Percentiles rank a stretch among this genome's conserved stretches.
Evolutionary conservation across 2,113 vertebrate species (phyloP).

Genomic region (Tragulus kanchil): DNA sequence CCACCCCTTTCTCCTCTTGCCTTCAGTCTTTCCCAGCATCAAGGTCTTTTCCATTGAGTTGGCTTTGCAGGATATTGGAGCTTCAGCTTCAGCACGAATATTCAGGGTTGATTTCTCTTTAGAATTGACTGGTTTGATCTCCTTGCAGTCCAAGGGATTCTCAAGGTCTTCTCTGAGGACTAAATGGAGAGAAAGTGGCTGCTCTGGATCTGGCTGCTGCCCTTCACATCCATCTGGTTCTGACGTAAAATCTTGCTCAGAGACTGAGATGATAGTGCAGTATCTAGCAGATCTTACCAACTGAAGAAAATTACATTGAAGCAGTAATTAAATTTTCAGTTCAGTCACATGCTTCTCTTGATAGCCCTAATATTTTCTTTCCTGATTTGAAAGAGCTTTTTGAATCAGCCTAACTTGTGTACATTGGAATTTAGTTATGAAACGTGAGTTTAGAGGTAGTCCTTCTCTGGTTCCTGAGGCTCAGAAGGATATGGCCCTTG

Average conservation of each 20-base stretch:
- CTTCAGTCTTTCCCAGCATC: no score
- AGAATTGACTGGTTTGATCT: no score
- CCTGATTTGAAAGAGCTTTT: constrained; percentile 48
- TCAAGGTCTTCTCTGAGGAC: neutral
- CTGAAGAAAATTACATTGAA: neutral
- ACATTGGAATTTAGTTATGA: no score
- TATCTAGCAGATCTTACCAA: neutral
- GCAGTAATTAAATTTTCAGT: constrained; percentile 51
- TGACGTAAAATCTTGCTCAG: constrained; percentile 6
- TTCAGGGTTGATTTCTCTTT: no score
- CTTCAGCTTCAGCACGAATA: no score
- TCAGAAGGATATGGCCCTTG: neutral
- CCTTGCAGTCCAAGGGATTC: no score
- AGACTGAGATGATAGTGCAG: neutral
- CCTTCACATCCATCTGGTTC: constrained; percentile 49
- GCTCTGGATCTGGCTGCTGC: constrained; percentile 35
- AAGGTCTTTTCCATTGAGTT: no score
- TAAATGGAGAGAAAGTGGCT: constrained; percentile 54
- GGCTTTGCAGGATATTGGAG: no score
- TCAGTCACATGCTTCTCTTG: constrained; percentile 40
- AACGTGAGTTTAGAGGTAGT: neutral
- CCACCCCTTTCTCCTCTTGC: no score
- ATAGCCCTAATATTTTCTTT: constrained; percentile 47
- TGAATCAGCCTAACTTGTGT: neutral
- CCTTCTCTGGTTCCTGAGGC: neutral